A percentile compares a stretch with the other conserved stretches of the same genome.
Conservation (phyloP, 2,113 vertebrate genomes). For the Phrynocephalus versicolor region DNA sequence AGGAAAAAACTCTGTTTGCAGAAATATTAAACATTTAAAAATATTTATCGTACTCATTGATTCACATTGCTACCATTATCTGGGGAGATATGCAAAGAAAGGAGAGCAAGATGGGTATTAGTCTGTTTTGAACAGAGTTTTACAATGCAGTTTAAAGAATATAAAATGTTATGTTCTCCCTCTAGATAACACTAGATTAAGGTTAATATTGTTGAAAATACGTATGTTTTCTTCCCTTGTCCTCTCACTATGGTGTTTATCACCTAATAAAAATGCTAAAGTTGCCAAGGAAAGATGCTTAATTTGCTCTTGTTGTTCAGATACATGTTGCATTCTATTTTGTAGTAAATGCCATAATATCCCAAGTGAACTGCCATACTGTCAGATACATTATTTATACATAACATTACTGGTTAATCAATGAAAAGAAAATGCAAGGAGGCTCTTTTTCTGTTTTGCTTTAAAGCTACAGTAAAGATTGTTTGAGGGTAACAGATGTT, state of each 20-base stretch:
- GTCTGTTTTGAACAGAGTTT: background rate
- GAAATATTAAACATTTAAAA: constrained; percentile 11
- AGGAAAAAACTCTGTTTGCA: background rate
- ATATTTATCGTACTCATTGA: background rate
- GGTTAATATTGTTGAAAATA: constrained; percentile 75
- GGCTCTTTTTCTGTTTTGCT: constrained; percentile 66
- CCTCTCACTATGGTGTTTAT: constrained; percentile 72
- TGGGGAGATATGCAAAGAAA: background rate
- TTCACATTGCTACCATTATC: background rate
- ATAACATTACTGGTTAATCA: constrained; percentile 85
- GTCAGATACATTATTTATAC: constrained; percentile 86
- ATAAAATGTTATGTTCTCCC: constrained; percentile 64
- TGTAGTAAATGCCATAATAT: constrained; percentile 82
- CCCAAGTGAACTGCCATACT: constrained; percentile 82
- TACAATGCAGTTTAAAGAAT: constrained; percentile 42
- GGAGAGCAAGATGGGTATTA: background rate
- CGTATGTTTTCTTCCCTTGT: constrained; percentile 70
- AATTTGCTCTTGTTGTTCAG: constrained; percentile 81
- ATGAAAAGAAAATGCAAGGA: constrained; percentile 76
- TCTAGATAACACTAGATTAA: constrained; percentile 72
- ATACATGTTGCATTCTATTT: constrained; percentile 83
- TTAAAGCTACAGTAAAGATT: constrained; percentile 72
- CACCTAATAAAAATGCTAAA: constrained; percentile 83
- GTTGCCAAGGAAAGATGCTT: constrained; percentile 80
- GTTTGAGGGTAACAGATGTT: constrained; percentile 38